A percentile compares a stretch with the other conserved stretches of the same genome.
These are phyloP conservation scores for Papilio dardanus DNA, from an alignment of 1,140 invertebrate species.

Conservation along the genomic window DNA sequence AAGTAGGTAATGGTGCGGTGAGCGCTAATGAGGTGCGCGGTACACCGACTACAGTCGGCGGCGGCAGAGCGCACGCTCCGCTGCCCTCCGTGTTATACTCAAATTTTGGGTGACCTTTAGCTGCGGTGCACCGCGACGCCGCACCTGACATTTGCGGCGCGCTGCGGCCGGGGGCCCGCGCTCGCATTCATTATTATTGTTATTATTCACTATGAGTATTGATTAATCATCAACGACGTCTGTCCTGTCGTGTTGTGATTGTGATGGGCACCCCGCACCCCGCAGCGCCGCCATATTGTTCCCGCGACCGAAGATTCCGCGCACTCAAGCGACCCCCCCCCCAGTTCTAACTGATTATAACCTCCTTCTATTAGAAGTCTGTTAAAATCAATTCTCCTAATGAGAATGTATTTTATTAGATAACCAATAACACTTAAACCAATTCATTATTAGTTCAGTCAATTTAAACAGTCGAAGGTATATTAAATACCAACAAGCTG, in stretches of 20 bases:
- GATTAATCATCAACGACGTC: neutral
- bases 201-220: neutral
- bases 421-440: too few relatives aligned
- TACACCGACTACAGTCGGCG: neutral
- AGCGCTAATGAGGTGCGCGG: conserved; percentile 37
- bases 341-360: too few relatives aligned
- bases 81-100: conserved; percentile 9
- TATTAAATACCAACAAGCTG: too few relatives aligned
- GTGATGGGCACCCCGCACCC: neutral
- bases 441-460: too few relatives aligned
- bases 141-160: conserved; percentile 20
- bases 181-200: neutral
- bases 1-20: conserved; percentile 46
- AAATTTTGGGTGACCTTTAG: conserved; percentile 31
- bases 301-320: neutral
- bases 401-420: too few relatives aligned
- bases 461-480: too few relatives aligned
- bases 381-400: too few relatives aligned
- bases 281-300: neutral
- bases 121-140: conserved; percentile 5
- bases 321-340: too few relatives aligned
- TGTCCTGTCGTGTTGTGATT: neutral
- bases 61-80: neutral
- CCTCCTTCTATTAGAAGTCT: too few relatives aligned
- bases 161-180: neutral